A percentile compares a stretch with the other conserved stretches of the same genome.
These are phyloP conservation scores for Eciton burchellii DNA, from an alignment of 1,140 invertebrate species.

Conservation along the genomic window DNA sequence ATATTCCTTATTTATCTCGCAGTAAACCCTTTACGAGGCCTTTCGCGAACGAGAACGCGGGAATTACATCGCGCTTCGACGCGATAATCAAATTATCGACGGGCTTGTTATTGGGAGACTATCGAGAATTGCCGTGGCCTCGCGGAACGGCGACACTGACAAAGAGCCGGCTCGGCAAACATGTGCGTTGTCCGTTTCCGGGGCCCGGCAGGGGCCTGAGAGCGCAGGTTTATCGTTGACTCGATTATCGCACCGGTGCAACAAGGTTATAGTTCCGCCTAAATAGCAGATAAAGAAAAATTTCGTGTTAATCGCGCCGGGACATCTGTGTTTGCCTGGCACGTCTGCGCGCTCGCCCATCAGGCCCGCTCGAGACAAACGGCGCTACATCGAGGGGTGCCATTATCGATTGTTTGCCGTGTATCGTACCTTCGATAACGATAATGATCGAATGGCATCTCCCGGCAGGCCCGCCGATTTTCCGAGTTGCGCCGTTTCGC, in stretches of 20 bases:
- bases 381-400: conserved; percentile 20
- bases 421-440: conserved; percentile 60
- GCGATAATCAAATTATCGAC: conserved; percentile 23
- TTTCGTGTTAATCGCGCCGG: conserved; percentile 2
- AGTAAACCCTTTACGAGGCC: no score
- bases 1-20: no score
- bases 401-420: conserved; percentile 68
- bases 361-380: conserved; percentile 31
- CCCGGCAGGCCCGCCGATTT: neutral
- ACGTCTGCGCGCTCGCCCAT: neutral
- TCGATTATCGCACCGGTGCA: conserved; percentile 14
- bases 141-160: neutral
- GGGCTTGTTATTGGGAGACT: conserved; percentile 43
- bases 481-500: neutral
- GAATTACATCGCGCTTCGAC: neutral
- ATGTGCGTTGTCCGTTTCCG: conserved; percentile 37
- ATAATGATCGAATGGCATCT: conserved; percentile 42
- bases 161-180: conserved; percentile 36
- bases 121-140: conserved; percentile 3
- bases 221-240: neutral
- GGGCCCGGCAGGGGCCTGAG: neutral
- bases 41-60: neutral
- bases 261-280: conserved; percentile 25
- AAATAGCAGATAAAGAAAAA: conserved; percentile 55
- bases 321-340: conserved; percentile 62